Percentiles rank a stretch among this genome's conserved stretches.
These are phyloP conservation scores for Chrosomus eos DNA, from an alignment of 2,797 vertebrate species.

Conservation along the genomic window DNA sequence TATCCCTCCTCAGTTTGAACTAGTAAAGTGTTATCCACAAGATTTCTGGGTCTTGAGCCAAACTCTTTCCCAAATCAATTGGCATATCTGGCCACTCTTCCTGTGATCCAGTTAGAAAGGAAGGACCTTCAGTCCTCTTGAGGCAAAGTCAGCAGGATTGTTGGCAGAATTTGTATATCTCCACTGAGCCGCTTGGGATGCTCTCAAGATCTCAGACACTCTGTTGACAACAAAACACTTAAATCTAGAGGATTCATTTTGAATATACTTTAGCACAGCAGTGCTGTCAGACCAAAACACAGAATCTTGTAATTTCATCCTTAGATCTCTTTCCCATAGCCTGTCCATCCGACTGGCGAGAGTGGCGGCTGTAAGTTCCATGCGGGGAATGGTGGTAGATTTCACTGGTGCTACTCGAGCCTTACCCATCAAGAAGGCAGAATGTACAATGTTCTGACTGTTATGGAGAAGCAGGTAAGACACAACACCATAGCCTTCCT, in stretches of 20 bases:
- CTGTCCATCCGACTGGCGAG: background rate
- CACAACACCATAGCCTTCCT: background rate
- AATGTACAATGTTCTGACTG: background rate
- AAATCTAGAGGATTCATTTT: background rate
- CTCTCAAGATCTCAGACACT: background rate
- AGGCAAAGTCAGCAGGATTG: background rate
- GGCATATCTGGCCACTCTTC: background rate
- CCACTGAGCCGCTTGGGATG: background rate
- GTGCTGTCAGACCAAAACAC: background rate
- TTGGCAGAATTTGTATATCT: background rate
- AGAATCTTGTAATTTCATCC: background rate
- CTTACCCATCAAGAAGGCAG: slow-evolving; percentile 1
- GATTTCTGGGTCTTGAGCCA: background rate
- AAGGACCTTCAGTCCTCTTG: background rate
- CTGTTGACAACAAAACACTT: background rate
- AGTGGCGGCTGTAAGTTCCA: background rate
- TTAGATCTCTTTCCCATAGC: background rate
- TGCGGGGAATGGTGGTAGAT: background rate
- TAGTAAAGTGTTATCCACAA: background rate
- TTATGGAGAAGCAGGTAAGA: background rate
- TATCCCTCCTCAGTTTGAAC: background rate
- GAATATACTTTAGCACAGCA: background rate
- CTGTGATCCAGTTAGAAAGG: background rate
- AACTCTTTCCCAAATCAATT: background rate
- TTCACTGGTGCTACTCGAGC: background rate